Evolutionary conservation across 2,888 invertebrate genomes (phyloP).

Genomic region (Ganaspis brasiliensis): DNA sequence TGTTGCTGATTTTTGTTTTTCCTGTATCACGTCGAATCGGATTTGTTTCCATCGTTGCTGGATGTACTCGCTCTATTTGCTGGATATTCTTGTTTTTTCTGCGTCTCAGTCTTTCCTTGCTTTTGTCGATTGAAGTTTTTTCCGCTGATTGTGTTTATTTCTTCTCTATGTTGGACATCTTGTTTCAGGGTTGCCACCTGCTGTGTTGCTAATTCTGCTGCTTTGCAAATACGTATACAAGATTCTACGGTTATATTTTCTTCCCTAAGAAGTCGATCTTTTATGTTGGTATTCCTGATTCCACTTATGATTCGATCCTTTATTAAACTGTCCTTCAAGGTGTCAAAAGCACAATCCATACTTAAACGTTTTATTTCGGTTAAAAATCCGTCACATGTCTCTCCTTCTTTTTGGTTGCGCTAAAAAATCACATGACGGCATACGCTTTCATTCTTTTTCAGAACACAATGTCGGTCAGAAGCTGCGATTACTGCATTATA

Average conservation of each 20-base stretch:
- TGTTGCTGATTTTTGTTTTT: too few species aligned
- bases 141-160: too few species aligned
- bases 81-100: too few species aligned
- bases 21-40: too few species aligned
- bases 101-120: too few species aligned
- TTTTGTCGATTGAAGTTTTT: too few species aligned
- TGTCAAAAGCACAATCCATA: constrained; percentile 61
- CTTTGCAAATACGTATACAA: constrained; percentile 54
- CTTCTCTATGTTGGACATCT: too few species aligned
- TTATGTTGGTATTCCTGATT: constrained; percentile 54
- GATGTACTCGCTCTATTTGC: too few species aligned
- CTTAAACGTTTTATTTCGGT: constrained; percentile 62
- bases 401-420: constrained; percentile 54
- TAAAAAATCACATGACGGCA: constrained; percentile 62
- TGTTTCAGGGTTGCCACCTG: constrained; percentile 47
- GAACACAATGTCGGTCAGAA: constrained; percentile 55
- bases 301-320: constrained; percentile 61
- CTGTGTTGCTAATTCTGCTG: constrained; percentile 56
- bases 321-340: constrained; percentile 59
- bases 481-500: constrained; percentile 56
- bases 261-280: constrained; percentile 58
- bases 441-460: constrained; percentile 57
- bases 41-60: too few species aligned
- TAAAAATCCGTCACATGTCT: constrained; percentile 61
- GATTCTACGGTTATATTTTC: constrained; percentile 53